Percentiles rank a stretch among this genome's conserved stretches.
phyloP scores from a whole-genome alignment of 2,797 vertebrate genomes.

The Nannoperca obscura region DNA sequence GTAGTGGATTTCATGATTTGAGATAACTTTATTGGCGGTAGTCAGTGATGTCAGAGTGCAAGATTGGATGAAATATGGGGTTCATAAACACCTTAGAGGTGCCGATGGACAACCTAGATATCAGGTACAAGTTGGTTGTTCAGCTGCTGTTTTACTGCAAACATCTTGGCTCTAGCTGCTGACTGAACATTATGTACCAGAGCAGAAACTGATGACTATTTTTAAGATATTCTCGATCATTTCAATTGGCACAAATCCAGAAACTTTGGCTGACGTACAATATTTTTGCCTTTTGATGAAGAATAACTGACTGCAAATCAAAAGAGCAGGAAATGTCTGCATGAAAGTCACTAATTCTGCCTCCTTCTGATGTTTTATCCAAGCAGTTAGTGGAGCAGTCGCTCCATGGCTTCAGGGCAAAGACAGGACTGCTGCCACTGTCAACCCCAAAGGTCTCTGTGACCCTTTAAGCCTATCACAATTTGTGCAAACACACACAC shows the following conservation, averaged over 20 bases:
- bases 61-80: conserved; percentile 14
- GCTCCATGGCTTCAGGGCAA: conserved; percentile 23
- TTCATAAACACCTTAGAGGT: conserved; percentile 15
- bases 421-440: conserved; percentile 38
- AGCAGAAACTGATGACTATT: conserved; percentile 3
- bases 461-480: conserved; percentile 55
- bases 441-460: conserved; percentile 60
- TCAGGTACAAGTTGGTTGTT: conserved; percentile 5
- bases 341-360: not conserved
- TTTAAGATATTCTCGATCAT: not conserved
- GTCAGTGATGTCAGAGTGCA: conserved; percentile 22
- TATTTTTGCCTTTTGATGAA: conserved; percentile 1
- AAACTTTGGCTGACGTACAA: not conserved
- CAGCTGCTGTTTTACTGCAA: not conserved
- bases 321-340: not conserved
- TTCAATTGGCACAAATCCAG: not conserved
- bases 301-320: not conserved
- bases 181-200: not conserved
- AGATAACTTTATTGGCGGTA: conserved; percentile 40
- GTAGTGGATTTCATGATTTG: conserved; percentile 48
- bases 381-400: conserved; percentile 16
- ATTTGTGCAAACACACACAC: conserved; percentile 16
- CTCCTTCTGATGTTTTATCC: conserved; percentile 1
- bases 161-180: not conserved
- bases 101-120: conserved; percentile 32